phyloP scores from a whole-genome alignment of 2,888 invertebrate species.

The Eupithecia abbreviata region DNA sequence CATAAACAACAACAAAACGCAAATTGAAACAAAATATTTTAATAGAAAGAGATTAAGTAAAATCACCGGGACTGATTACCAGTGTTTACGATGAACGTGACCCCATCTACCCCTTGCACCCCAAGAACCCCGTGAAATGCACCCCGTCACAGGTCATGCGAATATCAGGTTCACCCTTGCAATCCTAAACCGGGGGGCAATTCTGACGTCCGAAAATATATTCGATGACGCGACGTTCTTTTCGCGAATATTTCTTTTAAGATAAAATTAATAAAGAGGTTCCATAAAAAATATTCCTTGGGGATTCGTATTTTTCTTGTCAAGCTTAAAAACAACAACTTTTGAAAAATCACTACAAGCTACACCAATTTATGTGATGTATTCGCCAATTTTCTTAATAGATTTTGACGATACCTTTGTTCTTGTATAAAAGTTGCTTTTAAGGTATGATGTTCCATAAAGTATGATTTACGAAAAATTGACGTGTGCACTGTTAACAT shows the following conservation, averaged over 20 bases:
- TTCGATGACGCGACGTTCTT: not conserved
- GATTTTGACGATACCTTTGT: too few species aligned
- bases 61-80: constrained; percentile 22
- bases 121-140: not conserved
- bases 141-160: constrained; percentile 37
- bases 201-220: not conserved
- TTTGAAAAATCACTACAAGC: too few species aligned
- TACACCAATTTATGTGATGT: too few species aligned
- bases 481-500: too few species aligned
- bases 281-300: too few species aligned
- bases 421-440: too few species aligned
- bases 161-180: constrained; percentile 45
- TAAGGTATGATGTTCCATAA: too few species aligned
- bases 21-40: constrained; percentile 7
- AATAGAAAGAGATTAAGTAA: constrained; percentile 14
- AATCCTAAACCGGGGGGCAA: constrained; percentile 3
- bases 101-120: constrained; percentile 9
- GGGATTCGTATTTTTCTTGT: too few species aligned
- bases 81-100: constrained; percentile 27
- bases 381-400: too few species aligned
- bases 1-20: not conserved
- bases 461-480: too few species aligned
- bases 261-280: too few species aligned
- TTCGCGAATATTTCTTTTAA: not conserved
- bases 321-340: too few species aligned